Evolutionary conservation across 1,140 invertebrate genomes (phyloP).

Genomic region (Helicoverpa armigera): DNA sequence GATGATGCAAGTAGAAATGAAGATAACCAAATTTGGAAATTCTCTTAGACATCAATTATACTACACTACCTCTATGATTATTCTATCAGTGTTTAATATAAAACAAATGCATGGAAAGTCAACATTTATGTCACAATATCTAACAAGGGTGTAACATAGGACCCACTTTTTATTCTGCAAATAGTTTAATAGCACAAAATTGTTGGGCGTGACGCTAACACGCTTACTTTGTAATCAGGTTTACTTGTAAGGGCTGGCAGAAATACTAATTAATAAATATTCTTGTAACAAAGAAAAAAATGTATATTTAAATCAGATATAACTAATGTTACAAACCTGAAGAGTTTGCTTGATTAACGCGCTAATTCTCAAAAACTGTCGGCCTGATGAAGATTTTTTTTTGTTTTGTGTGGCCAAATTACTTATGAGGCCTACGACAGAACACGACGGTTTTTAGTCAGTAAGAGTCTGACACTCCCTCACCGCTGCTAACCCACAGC

Average conservation of each 20-base stretch:
- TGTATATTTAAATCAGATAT: too few relatives aligned
- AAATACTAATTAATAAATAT: background rate
- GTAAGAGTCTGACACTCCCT: too few relatives aligned
- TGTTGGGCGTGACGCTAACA: constrained; percentile 15
- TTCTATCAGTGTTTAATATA: background rate
- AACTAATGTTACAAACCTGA: too few relatives aligned
- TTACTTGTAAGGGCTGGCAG: background rate
- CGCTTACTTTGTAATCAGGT: background rate
- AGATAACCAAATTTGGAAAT: too few relatives aligned
- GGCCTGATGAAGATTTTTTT: too few relatives aligned
- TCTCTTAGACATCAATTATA: background rate
- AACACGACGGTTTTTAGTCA: too few relatives aligned
- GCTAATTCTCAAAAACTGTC: too few relatives aligned
- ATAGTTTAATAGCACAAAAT: constrained; percentile 35
- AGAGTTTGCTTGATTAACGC: too few relatives aligned
- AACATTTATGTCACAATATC: background rate
- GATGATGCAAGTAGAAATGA: too few relatives aligned
- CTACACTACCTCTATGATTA: background rate
- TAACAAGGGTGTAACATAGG: background rate
- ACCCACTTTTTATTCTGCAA: constrained; percentile 20
- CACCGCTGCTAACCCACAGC: too few relatives aligned
- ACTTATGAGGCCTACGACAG: too few relatives aligned
- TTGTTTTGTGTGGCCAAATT: too few relatives aligned
- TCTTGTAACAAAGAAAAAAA: background rate
- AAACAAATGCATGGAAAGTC: background rate